Percentiles rank a stretch among this genome's conserved stretches.
Evolutionary conservation across 1,140 invertebrate genomes (phyloP).

Genomic region (Drosophila persimilis): DNA sequence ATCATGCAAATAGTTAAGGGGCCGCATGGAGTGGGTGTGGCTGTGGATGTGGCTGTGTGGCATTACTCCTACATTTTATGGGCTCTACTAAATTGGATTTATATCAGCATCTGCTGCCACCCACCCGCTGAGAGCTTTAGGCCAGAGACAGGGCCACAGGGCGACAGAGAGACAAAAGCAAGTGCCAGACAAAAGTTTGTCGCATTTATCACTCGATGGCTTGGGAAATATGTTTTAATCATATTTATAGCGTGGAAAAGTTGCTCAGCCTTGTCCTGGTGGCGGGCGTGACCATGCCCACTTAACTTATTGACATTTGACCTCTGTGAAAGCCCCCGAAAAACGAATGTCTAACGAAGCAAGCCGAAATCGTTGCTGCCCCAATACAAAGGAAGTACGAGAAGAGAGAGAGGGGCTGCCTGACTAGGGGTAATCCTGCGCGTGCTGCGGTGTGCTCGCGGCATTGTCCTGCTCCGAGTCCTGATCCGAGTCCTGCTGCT

Average conservation of each 20-base stretch:
- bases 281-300: constrained; percentile 61
- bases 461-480: constrained; percentile 42
- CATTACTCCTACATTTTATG: constrained; percentile 64
- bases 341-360: constrained; percentile 48
- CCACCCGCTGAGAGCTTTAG: constrained; percentile 55
- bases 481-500: no score
- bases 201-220: constrained; percentile 68
- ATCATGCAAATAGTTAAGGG: constrained; percentile 77
- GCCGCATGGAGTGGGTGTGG: constrained; percentile 3
- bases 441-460: constrained; percentile 52
- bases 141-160: constrained; percentile 14
- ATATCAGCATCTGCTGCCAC: constrained; percentile 64
- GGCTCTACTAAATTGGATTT: constrained; percentile 79
- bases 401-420: background rate
- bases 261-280: constrained; percentile 29
- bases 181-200: constrained; percentile 43
- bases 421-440: constrained; percentile 43
- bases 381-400: constrained; percentile 64
- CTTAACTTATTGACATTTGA: constrained; percentile 80
- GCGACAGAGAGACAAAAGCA: background rate
- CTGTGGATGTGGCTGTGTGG: background rate
- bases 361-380: constrained; percentile 48
- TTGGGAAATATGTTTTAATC: constrained; percentile 75
- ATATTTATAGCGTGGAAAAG: constrained; percentile 66
- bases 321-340: constrained; percentile 10